Conservation (phyloP, 2,888 invertebrate genomes). For the Venustoraphidia nigricollis region DNA sequence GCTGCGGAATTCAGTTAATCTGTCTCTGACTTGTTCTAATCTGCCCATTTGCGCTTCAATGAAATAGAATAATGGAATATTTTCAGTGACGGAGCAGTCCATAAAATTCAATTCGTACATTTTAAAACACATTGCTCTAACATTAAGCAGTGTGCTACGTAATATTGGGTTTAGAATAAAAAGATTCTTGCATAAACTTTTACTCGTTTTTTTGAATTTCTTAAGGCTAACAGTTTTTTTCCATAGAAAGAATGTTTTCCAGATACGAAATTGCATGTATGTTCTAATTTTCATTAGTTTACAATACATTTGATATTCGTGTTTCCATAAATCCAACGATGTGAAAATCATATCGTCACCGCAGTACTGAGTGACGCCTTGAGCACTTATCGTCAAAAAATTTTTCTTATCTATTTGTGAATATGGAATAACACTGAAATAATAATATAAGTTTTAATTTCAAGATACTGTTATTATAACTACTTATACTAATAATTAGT, state of each 20-base stretch:
- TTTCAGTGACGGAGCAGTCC: constrained; percentile 33
- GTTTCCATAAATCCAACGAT: constrained; percentile 62
- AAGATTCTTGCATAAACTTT: constrained; percentile 45
- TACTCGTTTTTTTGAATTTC: constrained; percentile 45
- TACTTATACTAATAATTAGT: no score
- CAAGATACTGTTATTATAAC: no score
- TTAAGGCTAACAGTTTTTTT: constrained; percentile 52
- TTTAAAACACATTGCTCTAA: constrained; percentile 50
- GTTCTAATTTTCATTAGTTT: constrained; percentile 58
- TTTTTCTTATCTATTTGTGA: constrained; percentile 50
- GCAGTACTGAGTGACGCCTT: constrained; percentile 66
- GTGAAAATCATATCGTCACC: constrained; percentile 63
- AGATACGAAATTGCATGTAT: constrained; percentile 50
- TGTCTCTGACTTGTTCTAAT: constrained; percentile 23
- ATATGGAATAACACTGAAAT: constrained; percentile 54
- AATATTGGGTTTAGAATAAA: constrained; percentile 60
- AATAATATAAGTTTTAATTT: neutral
- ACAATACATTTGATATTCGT: constrained; percentile 65
- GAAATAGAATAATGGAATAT: constrained; percentile 48
- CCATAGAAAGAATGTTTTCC: constrained; percentile 76
- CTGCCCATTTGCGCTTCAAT: constrained; percentile 49
- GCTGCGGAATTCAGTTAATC: constrained; percentile 30
- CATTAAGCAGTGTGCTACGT: constrained; percentile 51
- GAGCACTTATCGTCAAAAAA: constrained; percentile 65
- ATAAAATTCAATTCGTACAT: constrained; percentile 47